These are phyloP conservation scores for Apamea crenata DNA, from an alignment of 2,888 invertebrate species.

Conservation along the genomic window DNA sequence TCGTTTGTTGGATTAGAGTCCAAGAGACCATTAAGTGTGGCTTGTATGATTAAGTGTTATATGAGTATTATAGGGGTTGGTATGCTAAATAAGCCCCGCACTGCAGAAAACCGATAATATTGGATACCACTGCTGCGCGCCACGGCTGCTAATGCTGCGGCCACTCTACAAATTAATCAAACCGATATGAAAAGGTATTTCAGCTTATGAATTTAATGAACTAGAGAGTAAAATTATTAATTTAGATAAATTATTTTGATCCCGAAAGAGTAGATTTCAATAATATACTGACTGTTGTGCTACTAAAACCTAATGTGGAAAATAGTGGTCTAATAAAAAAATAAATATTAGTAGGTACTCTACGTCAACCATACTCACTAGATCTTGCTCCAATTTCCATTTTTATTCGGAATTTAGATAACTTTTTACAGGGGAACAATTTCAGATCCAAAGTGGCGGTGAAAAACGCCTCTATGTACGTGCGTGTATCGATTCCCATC, in stretches of 20 bases:
- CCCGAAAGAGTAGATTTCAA: neutral
- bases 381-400: too few species aligned
- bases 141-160: slow-evolving; percentile 4
- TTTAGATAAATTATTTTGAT: neutral
- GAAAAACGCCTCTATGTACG: too few species aligned
- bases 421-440: too few species aligned
- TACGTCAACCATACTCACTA: too few species aligned
- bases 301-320: neutral
- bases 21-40: too few species aligned
- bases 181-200: neutral
- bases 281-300: neutral
- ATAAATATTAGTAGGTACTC: neutral
- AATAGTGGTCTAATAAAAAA: neutral
- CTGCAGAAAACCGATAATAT: slow-evolving; percentile 22
- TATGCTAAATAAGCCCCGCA: neutral
- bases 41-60: too few species aligned
- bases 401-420: too few species aligned
- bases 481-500: too few species aligned
- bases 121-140: too few species aligned
- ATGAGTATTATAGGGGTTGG: too few species aligned
- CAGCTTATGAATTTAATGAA: slow-evolving; percentile 11
- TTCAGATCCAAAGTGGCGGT: too few species aligned
- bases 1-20: too few species aligned
- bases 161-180: slow-evolving; percentile 20
- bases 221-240: neutral